A percentile compares a stretch with the other conserved stretches of the same genome.
Conservation (phyloP, 2,797 vertebrate species). For the Calcarius lapponicus region DNA sequence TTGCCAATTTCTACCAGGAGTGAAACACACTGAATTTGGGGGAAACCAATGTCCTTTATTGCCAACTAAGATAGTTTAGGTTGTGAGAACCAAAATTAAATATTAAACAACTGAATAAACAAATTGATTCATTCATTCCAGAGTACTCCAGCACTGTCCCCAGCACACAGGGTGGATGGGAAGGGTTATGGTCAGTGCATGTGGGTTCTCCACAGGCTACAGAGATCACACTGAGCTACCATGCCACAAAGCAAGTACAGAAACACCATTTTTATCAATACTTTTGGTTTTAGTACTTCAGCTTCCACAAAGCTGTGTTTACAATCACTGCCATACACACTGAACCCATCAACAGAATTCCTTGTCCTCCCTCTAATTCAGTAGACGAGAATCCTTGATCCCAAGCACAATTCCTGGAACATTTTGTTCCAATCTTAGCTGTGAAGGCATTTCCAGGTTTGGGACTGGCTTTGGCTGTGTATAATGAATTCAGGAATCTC, state of each 20-base stretch:
- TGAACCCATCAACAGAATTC: neutral
- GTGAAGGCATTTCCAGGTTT: neutral
- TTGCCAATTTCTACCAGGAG: neutral
- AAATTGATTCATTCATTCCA: neutral
- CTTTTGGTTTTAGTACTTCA: neutral
- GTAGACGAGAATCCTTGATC: neutral
- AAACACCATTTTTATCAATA: neutral
- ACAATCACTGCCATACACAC: neutral
- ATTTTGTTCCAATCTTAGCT: neutral
- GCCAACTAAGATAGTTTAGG: neutral
- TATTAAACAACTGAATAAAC: neutral
- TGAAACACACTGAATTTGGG: neutral
- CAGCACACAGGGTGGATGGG: fast-evolving
- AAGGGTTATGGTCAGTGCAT: neutral
- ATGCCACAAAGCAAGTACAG: neutral
- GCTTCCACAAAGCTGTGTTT: neutral
- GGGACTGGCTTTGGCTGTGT: neutral
- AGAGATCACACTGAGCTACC: neutral
- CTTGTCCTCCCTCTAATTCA: neutral
- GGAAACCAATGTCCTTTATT: neutral
- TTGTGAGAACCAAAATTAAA: neutral
- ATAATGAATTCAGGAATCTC: neutral
- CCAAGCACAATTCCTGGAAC: neutral
- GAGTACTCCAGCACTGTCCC: neutral
- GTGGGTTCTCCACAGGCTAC: neutral